A percentile compares a stretch with the other conserved stretches of the same genome.
phyloP scores from a whole-genome alignment of 2,797 vertebrate genomes.

The Simalia tracyae region DNA sequence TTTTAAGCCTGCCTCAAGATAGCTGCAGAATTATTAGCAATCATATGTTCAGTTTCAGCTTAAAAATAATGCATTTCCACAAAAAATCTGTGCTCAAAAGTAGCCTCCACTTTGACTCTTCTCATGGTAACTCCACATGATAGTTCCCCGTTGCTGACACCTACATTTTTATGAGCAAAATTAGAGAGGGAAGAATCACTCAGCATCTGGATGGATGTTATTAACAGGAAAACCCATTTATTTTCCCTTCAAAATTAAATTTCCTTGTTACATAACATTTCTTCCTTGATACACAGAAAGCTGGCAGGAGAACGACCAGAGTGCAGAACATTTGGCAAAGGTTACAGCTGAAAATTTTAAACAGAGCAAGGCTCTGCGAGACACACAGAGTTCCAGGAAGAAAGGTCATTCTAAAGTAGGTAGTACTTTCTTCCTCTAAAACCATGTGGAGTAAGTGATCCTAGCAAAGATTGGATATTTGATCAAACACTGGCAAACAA shows the following conservation, averaged over 20 bases:
- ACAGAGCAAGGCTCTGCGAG: background rate
- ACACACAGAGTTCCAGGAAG: background rate
- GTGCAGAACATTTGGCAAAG: background rate
- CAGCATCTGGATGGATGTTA: conserved; percentile 3
- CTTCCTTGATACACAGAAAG: conserved; percentile 2
- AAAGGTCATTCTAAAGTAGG: background rate
- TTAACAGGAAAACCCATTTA: conserved; percentile 1
- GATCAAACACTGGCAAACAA: background rate
- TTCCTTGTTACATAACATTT: conserved; percentile 11
- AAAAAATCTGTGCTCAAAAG: background rate
- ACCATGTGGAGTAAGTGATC: background rate
- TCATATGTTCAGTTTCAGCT: background rate
- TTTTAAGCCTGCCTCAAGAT: background rate
- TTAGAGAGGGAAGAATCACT: background rate
- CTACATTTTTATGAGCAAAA: background rate
- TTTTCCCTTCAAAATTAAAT: conserved; percentile 10
- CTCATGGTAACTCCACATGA: background rate
- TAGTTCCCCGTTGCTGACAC: background rate
- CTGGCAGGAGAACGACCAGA: background rate
- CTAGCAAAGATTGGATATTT: background rate
- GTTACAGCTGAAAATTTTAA: background rate
- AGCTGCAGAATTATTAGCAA: background rate
- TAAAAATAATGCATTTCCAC: background rate
- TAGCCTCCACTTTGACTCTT: background rate
- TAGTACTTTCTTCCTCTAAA: background rate